Percentiles rank a stretch among this genome's conserved stretches.
phyloP scores from a whole-genome alignment of 2,797 vertebrate species.

The Prunella strophiata region DNA sequence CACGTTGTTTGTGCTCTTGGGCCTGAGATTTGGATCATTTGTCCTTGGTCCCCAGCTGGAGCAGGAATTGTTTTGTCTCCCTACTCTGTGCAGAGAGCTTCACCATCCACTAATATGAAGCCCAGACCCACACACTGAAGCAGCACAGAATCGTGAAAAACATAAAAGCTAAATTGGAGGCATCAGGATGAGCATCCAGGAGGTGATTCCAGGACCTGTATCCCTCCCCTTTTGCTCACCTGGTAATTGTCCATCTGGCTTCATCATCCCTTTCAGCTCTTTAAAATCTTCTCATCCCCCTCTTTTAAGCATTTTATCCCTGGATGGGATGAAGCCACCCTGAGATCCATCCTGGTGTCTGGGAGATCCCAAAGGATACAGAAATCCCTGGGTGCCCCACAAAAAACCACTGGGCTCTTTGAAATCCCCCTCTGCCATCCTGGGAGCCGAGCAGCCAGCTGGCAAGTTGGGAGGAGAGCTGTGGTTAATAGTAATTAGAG shows the following conservation, averaged over 20 bases:
- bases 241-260: background rate
- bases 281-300: background rate
- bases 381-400: background rate
- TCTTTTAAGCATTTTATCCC: background rate
- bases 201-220: background rate
- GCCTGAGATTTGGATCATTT: background rate
- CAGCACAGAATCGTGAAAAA: background rate
- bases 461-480: background rate
- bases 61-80: background rate
- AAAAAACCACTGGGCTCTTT: background rate
- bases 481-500: slow-evolving; percentile 39
- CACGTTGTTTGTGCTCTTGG: background rate
- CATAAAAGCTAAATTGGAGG: background rate
- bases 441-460: background rate
- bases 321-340: background rate
- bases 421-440: background rate
- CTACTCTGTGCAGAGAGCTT: background rate
- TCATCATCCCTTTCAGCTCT: background rate
- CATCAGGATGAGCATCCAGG: background rate
- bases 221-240: background rate
- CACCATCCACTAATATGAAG: background rate
- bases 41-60: background rate
- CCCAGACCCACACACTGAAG: background rate
- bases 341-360: background rate
- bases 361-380: background rate